phyloP scores from a whole-genome alignment of 2,888 invertebrate species.

The Hyppa rectilinea region DNA sequence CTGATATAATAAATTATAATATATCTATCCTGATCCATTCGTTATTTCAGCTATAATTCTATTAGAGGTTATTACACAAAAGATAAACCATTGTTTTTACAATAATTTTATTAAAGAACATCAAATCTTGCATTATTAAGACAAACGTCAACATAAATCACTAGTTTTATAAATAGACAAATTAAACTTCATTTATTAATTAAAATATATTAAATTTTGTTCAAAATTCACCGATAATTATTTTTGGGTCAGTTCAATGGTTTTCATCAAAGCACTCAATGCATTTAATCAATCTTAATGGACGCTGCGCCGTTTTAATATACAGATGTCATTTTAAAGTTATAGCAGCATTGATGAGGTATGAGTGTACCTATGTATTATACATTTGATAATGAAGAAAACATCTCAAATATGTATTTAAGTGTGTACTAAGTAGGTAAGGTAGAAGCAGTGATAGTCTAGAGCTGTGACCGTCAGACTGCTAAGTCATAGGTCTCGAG shows the following conservation, averaged over 20 bases:
- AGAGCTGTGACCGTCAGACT: too few species aligned
- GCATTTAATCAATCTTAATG: not conserved
- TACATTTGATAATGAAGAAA: too few species aligned
- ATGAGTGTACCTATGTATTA: too few species aligned
- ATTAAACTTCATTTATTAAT: not conserved
- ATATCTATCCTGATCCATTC: too few species aligned
- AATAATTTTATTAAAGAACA: not conserved
- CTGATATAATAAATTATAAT: not conserved
- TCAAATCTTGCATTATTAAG: not conserved
- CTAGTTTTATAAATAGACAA: not conserved
- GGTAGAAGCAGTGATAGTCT: too few species aligned
- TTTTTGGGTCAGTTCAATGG: not conserved
- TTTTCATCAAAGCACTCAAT: not conserved
- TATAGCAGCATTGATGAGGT: too few species aligned
- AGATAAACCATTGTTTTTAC: not conserved
- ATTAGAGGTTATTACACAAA: not conserved
- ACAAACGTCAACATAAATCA: too few species aligned
- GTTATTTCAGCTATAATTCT: not conserved
- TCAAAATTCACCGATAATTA: not conserved
- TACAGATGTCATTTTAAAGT: slow-evolving; percentile 2
- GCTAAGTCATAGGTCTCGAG: too few species aligned
- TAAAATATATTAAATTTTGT: not conserved
- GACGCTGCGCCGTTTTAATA: not conserved
- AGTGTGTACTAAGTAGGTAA: too few species aligned
- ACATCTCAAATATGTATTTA: too few species aligned